Conservation (phyloP, 2,797 vertebrate species). For the Pipistrellus pygmaeus region DNA sequence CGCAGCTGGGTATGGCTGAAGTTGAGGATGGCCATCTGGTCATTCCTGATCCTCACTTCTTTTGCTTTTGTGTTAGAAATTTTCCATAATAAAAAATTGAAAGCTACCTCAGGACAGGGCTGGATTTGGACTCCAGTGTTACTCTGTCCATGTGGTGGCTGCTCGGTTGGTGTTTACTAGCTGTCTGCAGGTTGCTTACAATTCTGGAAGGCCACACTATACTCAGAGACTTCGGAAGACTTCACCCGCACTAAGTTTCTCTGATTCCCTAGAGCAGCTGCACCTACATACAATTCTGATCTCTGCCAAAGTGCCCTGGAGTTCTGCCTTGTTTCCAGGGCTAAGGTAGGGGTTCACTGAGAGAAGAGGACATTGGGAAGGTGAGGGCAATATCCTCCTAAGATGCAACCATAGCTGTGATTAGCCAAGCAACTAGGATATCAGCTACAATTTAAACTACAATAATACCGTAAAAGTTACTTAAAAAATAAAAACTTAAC, state of each 20-base stretch:
- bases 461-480: not conserved
- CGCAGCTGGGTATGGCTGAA: fast-evolving
- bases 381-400: too few species aligned
- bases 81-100: not conserved
- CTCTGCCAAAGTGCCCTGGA: not conserved
- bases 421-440: not conserved
- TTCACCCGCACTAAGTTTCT: not conserved
- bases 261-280: too few species aligned
- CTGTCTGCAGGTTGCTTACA: not conserved
- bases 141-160: fast-evolving
- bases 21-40: fast-evolving
- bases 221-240: not conserved
- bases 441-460: not conserved
- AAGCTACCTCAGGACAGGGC: fast-evolving
- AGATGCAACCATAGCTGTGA: fast-evolving
- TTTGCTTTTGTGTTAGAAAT: not conserved
- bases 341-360: fast-evolving
- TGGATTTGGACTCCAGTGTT: fast-evolving
- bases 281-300: too few species aligned
- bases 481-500: not conserved
- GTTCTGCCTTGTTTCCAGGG: too few species aligned
- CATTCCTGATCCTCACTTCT: fast-evolving
- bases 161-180: fast-evolving
- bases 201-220: fast-evolving
- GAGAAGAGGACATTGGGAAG: not conserved